Conservation (phyloP, 2,113 vertebrate species). For the Zosterops borbonicus region DNA sequence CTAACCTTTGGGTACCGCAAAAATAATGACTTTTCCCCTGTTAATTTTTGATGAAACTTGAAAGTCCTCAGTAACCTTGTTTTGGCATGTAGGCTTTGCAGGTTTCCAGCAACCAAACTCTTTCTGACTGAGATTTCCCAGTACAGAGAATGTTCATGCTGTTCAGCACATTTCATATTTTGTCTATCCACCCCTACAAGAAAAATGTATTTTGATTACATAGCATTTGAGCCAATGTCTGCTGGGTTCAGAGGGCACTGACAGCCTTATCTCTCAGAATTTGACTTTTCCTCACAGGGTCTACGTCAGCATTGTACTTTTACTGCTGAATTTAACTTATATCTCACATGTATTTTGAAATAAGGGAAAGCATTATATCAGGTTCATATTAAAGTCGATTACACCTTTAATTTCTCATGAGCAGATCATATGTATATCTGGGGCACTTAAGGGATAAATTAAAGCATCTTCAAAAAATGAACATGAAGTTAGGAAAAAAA, state of each 20-base stretch:
- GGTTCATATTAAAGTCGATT: not conserved
- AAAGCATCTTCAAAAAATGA: not conserved
- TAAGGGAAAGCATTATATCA: not conserved
- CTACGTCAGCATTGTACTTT: not conserved
- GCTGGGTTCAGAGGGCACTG: not conserved
- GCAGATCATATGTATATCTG: not conserved
- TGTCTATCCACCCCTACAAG: not conserved
- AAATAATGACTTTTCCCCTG: not conserved
- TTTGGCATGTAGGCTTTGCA: not conserved
- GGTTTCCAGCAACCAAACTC: not conserved
- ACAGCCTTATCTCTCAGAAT: not conserved
- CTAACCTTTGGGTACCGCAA: not conserved
- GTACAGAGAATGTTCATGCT: not conserved
- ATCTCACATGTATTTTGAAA: rapidly evolving
- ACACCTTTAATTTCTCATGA: not conserved
- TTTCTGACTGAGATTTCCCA: not conserved
- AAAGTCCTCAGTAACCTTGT: not conserved
- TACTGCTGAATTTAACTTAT: not conserved
- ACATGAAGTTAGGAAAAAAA: not conserved
- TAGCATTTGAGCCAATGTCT: not conserved
- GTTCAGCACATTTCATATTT: not conserved
- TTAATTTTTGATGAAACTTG: not conserved
- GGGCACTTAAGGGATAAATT: not conserved
- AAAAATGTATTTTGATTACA: not conserved
- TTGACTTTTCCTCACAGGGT: not conserved